phyloP scores from a whole-genome alignment of 2,888 invertebrate species.

The Ectemnius lituratus region DNA sequence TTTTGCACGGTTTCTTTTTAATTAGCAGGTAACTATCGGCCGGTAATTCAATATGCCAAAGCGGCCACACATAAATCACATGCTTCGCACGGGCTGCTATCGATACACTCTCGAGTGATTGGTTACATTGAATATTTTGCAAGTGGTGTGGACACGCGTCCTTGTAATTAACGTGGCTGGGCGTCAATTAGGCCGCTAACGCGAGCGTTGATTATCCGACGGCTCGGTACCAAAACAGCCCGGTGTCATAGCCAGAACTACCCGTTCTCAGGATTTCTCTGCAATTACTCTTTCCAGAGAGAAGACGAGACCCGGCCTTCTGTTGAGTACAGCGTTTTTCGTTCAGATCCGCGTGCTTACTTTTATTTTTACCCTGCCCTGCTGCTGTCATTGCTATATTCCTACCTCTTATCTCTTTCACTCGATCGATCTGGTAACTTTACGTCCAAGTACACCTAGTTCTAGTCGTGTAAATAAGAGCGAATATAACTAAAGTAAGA shows the following conservation, averaged over 20 bases:
- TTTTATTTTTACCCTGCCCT: constrained; percentile 20
- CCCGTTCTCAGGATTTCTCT: constrained; percentile 2
- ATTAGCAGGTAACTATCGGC: constrained; percentile 29
- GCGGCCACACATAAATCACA: constrained; percentile 27
- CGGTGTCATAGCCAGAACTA: constrained; percentile 18
- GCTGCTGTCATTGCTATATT: constrained; percentile 49
- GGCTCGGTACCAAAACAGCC: constrained; percentile 56
- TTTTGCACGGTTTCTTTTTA: not conserved
- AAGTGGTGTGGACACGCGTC: constrained; percentile 27
- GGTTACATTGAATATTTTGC: constrained; percentile 49
- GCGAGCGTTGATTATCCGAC: constrained; percentile 61
- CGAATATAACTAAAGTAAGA: too few relatives aligned
- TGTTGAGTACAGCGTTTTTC: constrained; percentile 35
- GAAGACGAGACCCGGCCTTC: constrained; percentile 54
- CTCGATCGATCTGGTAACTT: constrained; percentile 11
- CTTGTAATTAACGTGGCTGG: constrained; percentile 51
- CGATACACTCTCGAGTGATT: constrained; percentile 1
- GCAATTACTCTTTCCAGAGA: constrained; percentile 26
- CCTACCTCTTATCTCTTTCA: constrained; percentile 4
- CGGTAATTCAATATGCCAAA: constrained; percentile 26
- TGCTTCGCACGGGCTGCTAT: not conserved
- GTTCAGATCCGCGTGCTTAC: constrained; percentile 38
- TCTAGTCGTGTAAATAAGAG: too few relatives aligned
- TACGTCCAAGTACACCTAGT: too few relatives aligned
- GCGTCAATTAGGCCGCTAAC: constrained; percentile 57